These are phyloP conservation scores for Pygmarrhopalites habei DNA, from an alignment of 1,140 invertebrate genomes.

Conservation along the genomic window DNA sequence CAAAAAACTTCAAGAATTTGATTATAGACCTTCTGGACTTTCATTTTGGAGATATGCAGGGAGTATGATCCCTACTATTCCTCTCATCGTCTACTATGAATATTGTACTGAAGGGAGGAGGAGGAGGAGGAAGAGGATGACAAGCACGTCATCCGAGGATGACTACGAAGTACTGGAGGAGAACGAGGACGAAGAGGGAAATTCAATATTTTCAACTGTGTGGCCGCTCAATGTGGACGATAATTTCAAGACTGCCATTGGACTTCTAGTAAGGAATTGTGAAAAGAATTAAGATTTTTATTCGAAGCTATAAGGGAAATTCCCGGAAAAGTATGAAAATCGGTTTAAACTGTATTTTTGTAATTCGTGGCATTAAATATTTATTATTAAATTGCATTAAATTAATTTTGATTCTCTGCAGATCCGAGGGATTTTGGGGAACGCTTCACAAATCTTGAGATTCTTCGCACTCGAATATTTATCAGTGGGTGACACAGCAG, in stretches of 20 bases:
- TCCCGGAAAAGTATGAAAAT: not conserved
- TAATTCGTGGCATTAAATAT: too few species aligned
- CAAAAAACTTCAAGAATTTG: not conserved
- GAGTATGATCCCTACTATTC: constrained; percentile 10
- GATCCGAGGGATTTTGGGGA: not conserved
- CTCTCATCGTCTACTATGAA: constrained; percentile 9
- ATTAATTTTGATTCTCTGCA: not conserved
- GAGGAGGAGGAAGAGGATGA: constrained; percentile 1
- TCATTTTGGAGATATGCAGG: constrained; percentile 20
- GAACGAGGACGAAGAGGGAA: not conserved
- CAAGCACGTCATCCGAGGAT: too few species aligned
- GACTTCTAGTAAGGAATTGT: constrained; percentile 16
- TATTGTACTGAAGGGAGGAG: too few species aligned
- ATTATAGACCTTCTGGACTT: constrained; percentile 2
- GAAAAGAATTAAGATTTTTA: not conserved
- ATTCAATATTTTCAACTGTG: constrained; percentile 2
- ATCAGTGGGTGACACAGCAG: constrained; percentile 20
- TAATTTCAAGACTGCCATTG: constrained; percentile 15
- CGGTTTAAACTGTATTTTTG: too few species aligned
- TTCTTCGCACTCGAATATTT: constrained; percentile 15
- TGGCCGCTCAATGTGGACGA: constrained; percentile 14
- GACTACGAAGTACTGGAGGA: too few species aligned
- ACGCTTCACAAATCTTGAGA: constrained; percentile 7
- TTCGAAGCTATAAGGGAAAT: constrained; percentile 1
- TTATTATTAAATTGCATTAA: too few species aligned